Conservation (phyloP, 1,140 invertebrate genomes). For the Acromyrmex charruanus region DNA sequence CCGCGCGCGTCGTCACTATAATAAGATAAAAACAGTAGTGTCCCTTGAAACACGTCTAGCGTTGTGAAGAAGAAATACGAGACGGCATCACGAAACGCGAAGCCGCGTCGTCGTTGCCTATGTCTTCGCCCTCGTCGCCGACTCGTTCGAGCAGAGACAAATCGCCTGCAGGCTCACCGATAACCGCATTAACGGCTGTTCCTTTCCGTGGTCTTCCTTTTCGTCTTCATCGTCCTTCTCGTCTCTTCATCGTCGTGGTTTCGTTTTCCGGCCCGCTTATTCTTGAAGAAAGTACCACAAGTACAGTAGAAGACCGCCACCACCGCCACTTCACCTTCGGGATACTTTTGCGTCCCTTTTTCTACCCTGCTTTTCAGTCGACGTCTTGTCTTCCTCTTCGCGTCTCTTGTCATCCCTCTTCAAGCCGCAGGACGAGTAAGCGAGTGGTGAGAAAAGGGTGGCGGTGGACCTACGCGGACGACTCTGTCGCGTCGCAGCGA, state of each 20-base stretch:
- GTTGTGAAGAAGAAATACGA: conserved; percentile 42
- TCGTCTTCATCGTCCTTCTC: background rate
- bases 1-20: conserved; percentile 7
- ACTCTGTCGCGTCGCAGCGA: conserved; percentile 56
- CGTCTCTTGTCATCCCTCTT: conserved; percentile 4
- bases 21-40: conserved; percentile 48
- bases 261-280: conserved; percentile 50
- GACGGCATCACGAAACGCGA: conserved; percentile 48
- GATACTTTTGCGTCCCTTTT: conserved; percentile 50
- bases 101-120: conserved; percentile 5
- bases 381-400: conserved; percentile 44
- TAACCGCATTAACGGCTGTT: conserved; percentile 68
- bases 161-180: conserved; percentile 55
- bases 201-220: conserved; percentile 16
- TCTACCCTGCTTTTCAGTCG: conserved; percentile 28
- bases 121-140: conserved; percentile 13
- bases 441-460: conserved; percentile 35
- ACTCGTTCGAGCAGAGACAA: conserved; percentile 60
- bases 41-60: conserved; percentile 35
- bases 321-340: conserved; percentile 47
- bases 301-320: conserved; percentile 15
- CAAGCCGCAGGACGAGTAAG: conserved; percentile 5
- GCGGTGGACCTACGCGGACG: conserved; percentile 44
- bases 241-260: conserved; percentile 21
- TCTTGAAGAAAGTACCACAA: conserved; percentile 39